These are phyloP conservation scores for Macquaria australasica DNA, from an alignment of 2,113 vertebrate species.

Conservation along the genomic window DNA sequence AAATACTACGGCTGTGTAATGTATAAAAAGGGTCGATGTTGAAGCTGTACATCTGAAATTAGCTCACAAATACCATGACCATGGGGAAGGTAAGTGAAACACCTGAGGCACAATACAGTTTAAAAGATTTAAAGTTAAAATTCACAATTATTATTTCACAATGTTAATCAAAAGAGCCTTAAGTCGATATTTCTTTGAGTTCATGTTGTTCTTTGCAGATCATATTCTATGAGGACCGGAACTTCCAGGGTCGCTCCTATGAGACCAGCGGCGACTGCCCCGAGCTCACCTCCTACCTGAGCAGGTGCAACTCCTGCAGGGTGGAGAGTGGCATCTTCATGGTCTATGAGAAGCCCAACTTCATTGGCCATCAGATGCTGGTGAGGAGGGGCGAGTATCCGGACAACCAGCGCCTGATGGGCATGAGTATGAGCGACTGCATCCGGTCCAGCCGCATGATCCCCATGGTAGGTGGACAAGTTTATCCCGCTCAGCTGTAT, in stretches of 20 bases:
- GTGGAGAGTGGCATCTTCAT: constrained; percentile 80
- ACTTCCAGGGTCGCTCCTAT: constrained; percentile 79
- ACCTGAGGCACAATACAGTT: neutral
- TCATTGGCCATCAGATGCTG: constrained; percentile 73
- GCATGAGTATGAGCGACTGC: constrained; percentile 73
- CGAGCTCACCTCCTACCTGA: constrained; percentile 76
- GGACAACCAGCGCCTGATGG: constrained; percentile 79
- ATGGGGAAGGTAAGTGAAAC: constrained; percentile 71
- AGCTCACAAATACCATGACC: constrained; percentile 63
- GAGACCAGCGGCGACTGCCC: constrained; percentile 75
- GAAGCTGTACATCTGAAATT: constrained; percentile 67
- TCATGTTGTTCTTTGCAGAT: constrained; percentile 54
- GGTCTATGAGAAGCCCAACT: constrained; percentile 70
- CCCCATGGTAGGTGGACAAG: constrained; percentile 63
- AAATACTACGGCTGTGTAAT: constrained; percentile 55
- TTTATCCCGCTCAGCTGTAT: neutral
- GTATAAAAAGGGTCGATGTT: constrained; percentile 75
- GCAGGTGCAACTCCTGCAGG: constrained; percentile 72
- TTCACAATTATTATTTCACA: no score
- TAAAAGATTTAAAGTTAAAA: neutral
- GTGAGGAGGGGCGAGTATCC: constrained; percentile 79
- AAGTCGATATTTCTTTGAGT: neutral
- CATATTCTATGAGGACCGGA: constrained; percentile 81
- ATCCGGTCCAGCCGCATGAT: constrained; percentile 81
- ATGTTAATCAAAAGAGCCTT: neutral